Conservation (phyloP, 1,140 invertebrate genomes). For the Pissodes strobi region DNA sequence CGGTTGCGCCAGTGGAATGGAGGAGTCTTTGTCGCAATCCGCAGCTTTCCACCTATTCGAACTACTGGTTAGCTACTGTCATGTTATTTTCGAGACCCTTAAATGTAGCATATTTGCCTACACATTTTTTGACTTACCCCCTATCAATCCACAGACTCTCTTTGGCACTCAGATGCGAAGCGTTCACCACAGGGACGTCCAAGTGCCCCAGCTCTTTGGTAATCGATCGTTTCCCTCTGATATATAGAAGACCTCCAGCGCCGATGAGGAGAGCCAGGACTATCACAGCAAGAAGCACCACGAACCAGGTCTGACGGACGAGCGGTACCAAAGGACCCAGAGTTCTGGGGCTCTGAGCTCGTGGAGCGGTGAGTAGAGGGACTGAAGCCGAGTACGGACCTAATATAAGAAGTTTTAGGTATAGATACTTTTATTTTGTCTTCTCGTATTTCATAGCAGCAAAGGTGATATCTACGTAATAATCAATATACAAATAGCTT, state of each 20-base stretch:
- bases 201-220: conserved; percentile 68
- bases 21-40: conserved; percentile 68
- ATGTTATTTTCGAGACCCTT: too few species aligned
- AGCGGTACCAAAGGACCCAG: conserved; percentile 57
- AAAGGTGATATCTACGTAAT: too few species aligned
- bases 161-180: conserved; percentile 69
- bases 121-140: too few species aligned
- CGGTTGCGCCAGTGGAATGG: conserved; percentile 53
- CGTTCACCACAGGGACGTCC: conserved; percentile 68
- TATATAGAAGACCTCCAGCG: conserved; percentile 66
- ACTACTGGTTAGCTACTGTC: too few species aligned
- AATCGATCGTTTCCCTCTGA: conserved; percentile 65
- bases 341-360: conserved; percentile 53
- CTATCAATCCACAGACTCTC: conserved; percentile 77
- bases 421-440: too few species aligned
- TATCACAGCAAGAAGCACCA: conserved; percentile 70
- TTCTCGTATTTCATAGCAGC: too few species aligned
- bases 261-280: conserved; percentile 69
- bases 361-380: conserved; percentile 48
- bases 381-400: conserved; percentile 69
- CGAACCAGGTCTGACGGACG: conserved; percentile 75
- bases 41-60: conserved; percentile 67
- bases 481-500: too few species aligned
- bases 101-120: too few species aligned
- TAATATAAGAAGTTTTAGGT: too few species aligned